Evolutionary conservation across 2,797 vertebrate species (phyloP), one percentile per base, ranked within the genome.

Genomic region (Kryptopterus vitreolus): DNA sequence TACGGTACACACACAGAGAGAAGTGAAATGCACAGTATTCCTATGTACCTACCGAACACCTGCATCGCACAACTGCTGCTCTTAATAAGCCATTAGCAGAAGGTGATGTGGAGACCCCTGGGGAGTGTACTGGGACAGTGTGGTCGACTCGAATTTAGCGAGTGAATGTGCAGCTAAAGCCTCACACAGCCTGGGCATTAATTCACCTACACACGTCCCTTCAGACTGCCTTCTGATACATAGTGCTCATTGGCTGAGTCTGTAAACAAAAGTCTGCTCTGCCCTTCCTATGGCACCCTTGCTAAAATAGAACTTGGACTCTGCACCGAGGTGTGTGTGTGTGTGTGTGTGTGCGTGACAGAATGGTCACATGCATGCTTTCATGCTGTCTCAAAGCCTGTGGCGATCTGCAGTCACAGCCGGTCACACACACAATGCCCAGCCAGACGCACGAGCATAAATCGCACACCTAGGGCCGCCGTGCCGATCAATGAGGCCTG

Each of bases 81-180:
- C 18, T 71, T 82, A 90, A 92, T 87, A 90, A 88, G 87, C 89
- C 90, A 92, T 93, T 92, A 93, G 89, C 89, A 89, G 81, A 83
- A 86, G 85, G 85, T 90, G 90, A 91, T 87, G 83, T 63, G n/a
- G 22, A 16, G 58, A n/a, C 63, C 88, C 88, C 82, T 77, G 18
- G 50, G 87, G 85, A 90, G 88, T 2, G 50, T 2, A 1, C 73
- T 35, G 81, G 75, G 77, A 85, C 80, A 78, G 73, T 69, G 86
- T 82, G 66, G 55, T 75, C 66, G 52, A 78, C 76, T 80, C 68
- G 82, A 84, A 87, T 91, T 89, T 88, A 90, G 84, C 89, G 68
- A 81, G 85, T 89, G 89, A 87, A 85, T 69, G 86, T 89, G 85
- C 62, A 82, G 82, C 79, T 76, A 82, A 55, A 81, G 63, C 79